A percentile compares a stretch with the other conserved stretches of the same genome.
Conservation (phyloP, 2,113 vertebrate species). For the Stigmatopora nigra region DNA sequence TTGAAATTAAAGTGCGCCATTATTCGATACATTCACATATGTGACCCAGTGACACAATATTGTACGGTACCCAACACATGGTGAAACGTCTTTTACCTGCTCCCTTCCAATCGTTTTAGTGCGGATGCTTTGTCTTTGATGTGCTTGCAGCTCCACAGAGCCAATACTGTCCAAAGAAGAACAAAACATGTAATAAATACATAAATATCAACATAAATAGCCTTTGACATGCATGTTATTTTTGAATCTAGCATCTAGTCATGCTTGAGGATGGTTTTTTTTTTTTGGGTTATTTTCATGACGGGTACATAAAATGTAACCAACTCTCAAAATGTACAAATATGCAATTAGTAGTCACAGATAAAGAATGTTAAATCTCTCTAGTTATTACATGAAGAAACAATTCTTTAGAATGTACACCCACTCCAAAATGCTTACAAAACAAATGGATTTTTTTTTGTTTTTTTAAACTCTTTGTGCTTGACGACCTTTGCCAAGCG, state of each 20-base stretch:
- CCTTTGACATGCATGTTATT: constrained; percentile 39
- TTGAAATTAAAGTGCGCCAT: constrained; percentile 63
- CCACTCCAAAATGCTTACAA: constrained; percentile 54
- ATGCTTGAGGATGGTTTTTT: constrained; percentile 37
- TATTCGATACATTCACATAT: constrained; percentile 55
- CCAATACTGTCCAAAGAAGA: constrained; percentile 32
- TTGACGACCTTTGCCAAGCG: constrained; percentile 46
- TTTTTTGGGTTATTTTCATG: constrained; percentile 20
- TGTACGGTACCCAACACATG: constrained; percentile 37
- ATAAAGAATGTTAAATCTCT: constrained; percentile 48
- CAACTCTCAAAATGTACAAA: constrained; percentile 35
- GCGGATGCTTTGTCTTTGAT: constrained; percentile 18
- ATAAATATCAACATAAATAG: constrained; percentile 65
- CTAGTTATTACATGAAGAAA: constrained; percentile 51
- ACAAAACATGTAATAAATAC: constrained; percentile 57
- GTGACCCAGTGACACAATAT: constrained; percentile 45
- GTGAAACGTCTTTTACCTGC: constrained; percentile 34
- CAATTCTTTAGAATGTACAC: constrained; percentile 37
- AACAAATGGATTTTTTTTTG: constrained; percentile 22
- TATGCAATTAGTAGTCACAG: constrained; percentile 56
- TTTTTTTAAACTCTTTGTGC: constrained; percentile 62
- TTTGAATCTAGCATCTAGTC: constrained; percentile 29
- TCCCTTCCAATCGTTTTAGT: constrained; percentile 22
- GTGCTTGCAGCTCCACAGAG: constrained; percentile 40
- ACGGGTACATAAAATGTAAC: constrained; percentile 35